Evolutionary conservation across 1,140 invertebrate species (phyloP).

Genomic region (Eueides isabella): DNA sequence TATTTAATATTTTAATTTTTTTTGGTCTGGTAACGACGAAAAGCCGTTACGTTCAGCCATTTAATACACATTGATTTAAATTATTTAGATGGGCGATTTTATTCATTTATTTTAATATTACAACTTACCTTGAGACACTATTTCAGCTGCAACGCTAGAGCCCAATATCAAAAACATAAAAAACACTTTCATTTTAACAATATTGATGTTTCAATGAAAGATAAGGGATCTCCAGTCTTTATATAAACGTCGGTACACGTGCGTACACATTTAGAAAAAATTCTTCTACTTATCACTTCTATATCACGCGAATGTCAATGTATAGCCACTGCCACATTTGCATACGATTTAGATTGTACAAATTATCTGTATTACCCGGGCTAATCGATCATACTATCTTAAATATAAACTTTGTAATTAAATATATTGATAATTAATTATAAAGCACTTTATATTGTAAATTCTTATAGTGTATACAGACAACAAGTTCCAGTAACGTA

Average conservation of each 20-base stretch:
- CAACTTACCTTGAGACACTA: constrained; percentile 55
- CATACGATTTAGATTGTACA: neutral
- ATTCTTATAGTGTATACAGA: neutral
- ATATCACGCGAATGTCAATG: neutral
- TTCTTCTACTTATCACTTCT: neutral
- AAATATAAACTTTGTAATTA: neutral
- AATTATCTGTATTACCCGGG: neutral
- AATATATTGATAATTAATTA: neutral
- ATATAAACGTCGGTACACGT: constrained; percentile 6
- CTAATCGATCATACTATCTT: constrained; percentile 6
- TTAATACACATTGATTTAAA: too few species aligned
- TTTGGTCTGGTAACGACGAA: too few species aligned
- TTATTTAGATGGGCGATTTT: too few species aligned
- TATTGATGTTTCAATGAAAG: constrained; percentile 39
- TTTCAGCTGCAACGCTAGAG: constrained; percentile 41
- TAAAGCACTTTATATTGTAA: neutral
- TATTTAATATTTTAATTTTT: too few species aligned
- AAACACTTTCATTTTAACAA: constrained; percentile 56
- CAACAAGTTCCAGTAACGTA: neutral
- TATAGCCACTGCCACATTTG: neutral
- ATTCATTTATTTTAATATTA: too few species aligned
- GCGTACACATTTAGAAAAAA: constrained; percentile 5
- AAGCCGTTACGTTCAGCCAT: too few species aligned
- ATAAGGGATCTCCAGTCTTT: constrained; percentile 30
- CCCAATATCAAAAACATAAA: constrained; percentile 49